Evolutionary conservation across 2,113 vertebrate species (phyloP), one percentile per base, ranked within the genome.

Genomic region (Cyanoliseus patagonus): DNA sequence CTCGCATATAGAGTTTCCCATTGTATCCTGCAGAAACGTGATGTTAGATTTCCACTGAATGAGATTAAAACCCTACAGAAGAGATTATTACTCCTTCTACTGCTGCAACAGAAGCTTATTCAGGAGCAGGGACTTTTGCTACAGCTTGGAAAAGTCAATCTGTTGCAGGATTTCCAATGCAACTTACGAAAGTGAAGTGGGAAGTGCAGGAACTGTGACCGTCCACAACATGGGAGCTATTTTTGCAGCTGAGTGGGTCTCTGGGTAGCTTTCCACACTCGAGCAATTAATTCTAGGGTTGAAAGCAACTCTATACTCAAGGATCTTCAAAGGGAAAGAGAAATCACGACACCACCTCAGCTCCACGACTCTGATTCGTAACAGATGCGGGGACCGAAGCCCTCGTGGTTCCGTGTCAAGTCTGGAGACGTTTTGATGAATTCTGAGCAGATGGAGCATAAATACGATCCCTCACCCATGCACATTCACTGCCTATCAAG

Each of bases 361-460:
- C 96, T 95, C 96, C 95, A 95, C 1, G 6, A 87, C 94, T 86
- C 44, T 97, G 96, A 97, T 97, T 92, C 2, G 0, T 94, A 96
- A 93, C 96, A 96, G 96, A 97, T 96, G 96, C 70, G 3, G 78
- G 74, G 74, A 89, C 83, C 1, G 1, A 17, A 94, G 95, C 92
- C 88, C 83, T 94, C 4, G 10, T 46, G 90, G 95, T 88, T 89
- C 80, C 0, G 1, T 83, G 95, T 96, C 89, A 94, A 87, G 88
- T 15, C 93, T 94, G 77, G 78, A 95, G 96, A 87, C n/a, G 0
- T 87, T 96, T 95, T 96, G 92, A 97, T 95, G 92, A 95, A 96
- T 96, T 94, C 91, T 85, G 88, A 96, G 94, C 96, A 94, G 94
- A 96, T 94, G 92, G 80, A 95, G 89, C 78, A 96, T 83, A 92